Base-by-base conservation (phyloP, 30 jellyfish, hydroid and myxozoan species). In the Pelagia noctiluca region DNA sequence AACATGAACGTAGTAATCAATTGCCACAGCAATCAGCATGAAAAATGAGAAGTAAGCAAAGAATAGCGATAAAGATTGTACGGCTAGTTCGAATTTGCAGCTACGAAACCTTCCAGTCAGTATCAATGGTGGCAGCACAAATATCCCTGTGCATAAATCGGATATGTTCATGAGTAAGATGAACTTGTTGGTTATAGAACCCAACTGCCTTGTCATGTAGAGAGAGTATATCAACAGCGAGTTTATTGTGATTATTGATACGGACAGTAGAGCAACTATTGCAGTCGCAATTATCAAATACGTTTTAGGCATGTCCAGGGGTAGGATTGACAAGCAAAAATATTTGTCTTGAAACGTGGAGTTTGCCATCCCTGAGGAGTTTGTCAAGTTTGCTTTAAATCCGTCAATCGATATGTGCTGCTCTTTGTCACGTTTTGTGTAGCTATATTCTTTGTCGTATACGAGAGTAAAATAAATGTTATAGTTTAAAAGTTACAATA, bases 171-270 rank as follows among this genome's bases (percentile, higher is more conserved):
- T 68, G 36, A 69, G 19, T 19, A 82, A 63, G 7, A 82, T 69
- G 63, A 82, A 38, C 30, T 69, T 52, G 80, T 82, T 82, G 35
- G 92, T 63, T 28, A 82, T 69, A 0, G 92, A 50, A 33, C 65
- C 36, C 2, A 81, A 72, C 67, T 81, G 91, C 84, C 68, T 38
- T 19, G 89, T 78, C 50, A 52, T 81, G 84, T 68, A 57, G 19
- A 82, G 92, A 25, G 65, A 22, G 63, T 68, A 82, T 1, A 82
- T 67, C 29, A 82, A 86, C n/a, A 65, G 30, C 12, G 65, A 1
- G 67, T 82, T 82, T 19, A 72, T 31, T 1, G 31, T 21, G 47
- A 63, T 66, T 21, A 68, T 49, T 0, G 50, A 23, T 36, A 38
- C 35, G 8, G 84, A 48, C 23, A 80, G 62, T 23, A 80, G 2